Evolutionary conservation across 2,113 vertebrate species (phyloP), one percentile per base, ranked within the genome.

Genomic region (Lagenorhynchus albirostris): DNA sequence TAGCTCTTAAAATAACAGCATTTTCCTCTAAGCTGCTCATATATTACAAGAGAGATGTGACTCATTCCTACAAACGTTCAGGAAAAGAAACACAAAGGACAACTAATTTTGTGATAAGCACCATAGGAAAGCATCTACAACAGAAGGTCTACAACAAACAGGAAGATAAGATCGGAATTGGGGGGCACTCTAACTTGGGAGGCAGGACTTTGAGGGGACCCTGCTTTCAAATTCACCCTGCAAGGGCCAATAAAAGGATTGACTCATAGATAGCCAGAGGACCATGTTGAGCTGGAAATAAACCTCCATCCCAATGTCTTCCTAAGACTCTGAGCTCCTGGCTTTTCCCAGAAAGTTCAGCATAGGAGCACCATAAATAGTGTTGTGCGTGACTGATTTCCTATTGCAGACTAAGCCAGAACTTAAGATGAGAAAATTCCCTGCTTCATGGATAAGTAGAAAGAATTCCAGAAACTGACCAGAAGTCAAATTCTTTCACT

Each of bases 1-100:
- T 90, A 83, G 44, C 70, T 96, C 95, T 94, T 96, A 94, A 94
- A 97, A 96, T 84, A 97, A 95, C 55, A 96, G 58, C 83, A 81
- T 83, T 96, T 96, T 80, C 94, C 92, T 95, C 58, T 41, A 79
- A 88, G 68, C 74, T 81, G 21, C 23, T 91, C 58, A 47, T 36
- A 29, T 33, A 89, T 82, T 93, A 77, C 36, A 71, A 97, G 92
- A 83, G 90, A 88, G 38, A 76, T 77, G 86, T 94, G 93, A 95
- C 77, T 97, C 65, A 55, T 80, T 91, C 38, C 82, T 89, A 29
- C 86, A 92, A 96, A 88, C 58, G 33, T 44, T 84, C 74, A 90
- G 96, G 88, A 93, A 89, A 70, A 81, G 53, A 90, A 96, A 89
- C 87, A 96, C 70, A 92, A 94, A 82, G 90, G 67, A 91, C n/a